Base-by-base conservation (phyloP, 2,888 invertebrate genomes). In the Cantharis nigra region DNA sequence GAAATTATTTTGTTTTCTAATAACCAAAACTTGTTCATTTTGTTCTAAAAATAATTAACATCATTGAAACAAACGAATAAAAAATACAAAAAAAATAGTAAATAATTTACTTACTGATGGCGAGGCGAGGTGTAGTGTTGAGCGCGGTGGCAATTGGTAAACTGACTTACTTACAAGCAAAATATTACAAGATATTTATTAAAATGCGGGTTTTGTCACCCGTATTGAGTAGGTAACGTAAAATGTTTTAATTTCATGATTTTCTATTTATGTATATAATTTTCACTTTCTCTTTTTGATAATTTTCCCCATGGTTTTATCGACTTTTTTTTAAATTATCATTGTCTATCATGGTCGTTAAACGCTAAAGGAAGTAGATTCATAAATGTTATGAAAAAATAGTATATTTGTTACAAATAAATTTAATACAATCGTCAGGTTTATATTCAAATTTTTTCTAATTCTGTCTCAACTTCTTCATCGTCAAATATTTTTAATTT, bases 401-500 rank as follows among this genome's bases (percentile, higher is more conserved):
- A 65, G 11, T 65, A n/a, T 70, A 70, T 49, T 70, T 70, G 11
- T 10, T 49, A 62, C 23, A 49, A 49, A 70, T 18, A 70, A 70
- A 63, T 63, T 62, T n/a, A 71, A 71, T 18, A 63, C 20, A 63
- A 13, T 63, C n/a, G n/a, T n/a, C 9, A 14, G 11, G 14, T 63
- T 13, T n/a, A 20, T 18, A 11, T 62, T 20, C n/a, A 49, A 70
- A 33, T 49, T 49, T 49, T 49, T 11, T 49, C 70, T 49, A 70
- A 49, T 63, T 62, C 62, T 80, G 90, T 87, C 26, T 90, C 84
- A 82, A 91, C 90, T 49, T 89, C 87, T 83, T 92, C 92, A 80
- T 93, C 92, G 83, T 93, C 93, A 85, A 93, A 93, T 82, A 93
- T 93, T 87, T 92, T 91, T 93, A 2, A 93, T 93, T 93, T 86